phyloP scores from a whole-genome alignment of 2,797 vertebrate genomes.

The Lagodon rhomboides region DNA sequence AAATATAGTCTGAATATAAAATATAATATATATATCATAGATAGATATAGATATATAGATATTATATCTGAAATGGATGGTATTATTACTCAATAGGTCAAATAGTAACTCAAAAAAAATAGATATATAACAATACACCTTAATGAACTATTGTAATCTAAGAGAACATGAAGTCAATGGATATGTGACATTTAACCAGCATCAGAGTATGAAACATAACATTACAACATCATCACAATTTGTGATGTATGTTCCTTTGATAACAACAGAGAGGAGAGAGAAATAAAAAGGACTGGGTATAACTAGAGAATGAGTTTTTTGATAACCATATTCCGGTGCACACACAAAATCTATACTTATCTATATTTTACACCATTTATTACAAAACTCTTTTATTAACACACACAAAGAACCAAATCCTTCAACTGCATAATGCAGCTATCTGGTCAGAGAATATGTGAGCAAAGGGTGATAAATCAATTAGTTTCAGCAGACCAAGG shows the following conservation, averaged over 20 bases:
- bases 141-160: too few relatives aligned
- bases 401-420: neutral
- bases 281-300: neutral
- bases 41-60: too few relatives aligned
- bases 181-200: neutral
- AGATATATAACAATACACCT: neutral
- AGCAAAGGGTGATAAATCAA: neutral
- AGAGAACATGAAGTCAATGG: neutral
- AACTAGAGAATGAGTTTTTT: neutral
- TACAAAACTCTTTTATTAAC: neutral
- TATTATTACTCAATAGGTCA: neutral
- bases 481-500: neutral
- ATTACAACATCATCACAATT: neutral
- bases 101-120: neutral
- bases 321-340: neutral
- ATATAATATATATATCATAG: too few relatives aligned
- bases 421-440: neutral
- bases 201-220: neutral
- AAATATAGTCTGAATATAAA: too few relatives aligned
- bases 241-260: neutral
- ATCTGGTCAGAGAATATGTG: neutral
- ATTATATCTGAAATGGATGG: neutral
- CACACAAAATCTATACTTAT: constrained; percentile 9
- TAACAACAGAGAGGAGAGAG: neutral
- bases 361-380: neutral